Evolutionary conservation across 2,797 vertebrate species (phyloP).

Genomic region (Coregonus ussuriensis): DNA sequence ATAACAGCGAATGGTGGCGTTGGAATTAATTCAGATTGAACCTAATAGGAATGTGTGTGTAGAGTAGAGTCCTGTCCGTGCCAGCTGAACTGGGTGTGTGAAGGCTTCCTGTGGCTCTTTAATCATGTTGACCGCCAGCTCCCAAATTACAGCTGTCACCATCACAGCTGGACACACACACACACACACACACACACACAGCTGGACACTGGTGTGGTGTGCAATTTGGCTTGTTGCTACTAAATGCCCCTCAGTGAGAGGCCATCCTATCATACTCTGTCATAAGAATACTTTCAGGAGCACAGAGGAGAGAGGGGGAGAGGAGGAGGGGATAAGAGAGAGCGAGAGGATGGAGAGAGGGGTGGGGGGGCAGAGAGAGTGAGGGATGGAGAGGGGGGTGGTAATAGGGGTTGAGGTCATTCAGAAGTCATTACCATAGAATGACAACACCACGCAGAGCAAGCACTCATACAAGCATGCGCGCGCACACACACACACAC

Average conservation of each 20-base stretch:
- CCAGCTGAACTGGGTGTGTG: conserved; percentile 36
- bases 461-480: no score
- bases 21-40: conserved; percentile 48
- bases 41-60: conserved; percentile 30
- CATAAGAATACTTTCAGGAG: conserved; percentile 22
- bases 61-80: conserved; percentile 30
- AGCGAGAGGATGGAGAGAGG: no score
- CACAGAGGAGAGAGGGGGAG: neutral
- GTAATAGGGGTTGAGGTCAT: neutral
- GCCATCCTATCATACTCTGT: conserved; percentile 55
- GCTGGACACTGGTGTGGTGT: conserved; percentile 43
- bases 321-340: neutral
- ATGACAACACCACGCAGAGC: conserved; percentile 24
- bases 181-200: conserved; percentile 21
- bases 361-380: conserved; percentile 8
- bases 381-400: conserved; percentile 11
- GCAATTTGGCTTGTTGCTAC: conserved; percentile 55
- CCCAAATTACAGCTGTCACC: conserved; percentile 74
- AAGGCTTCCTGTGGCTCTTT: conserved; percentile 61
- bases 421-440: conserved; percentile 22
- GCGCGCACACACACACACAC: no score
- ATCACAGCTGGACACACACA: conserved; percentile 48
- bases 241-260: conserved; percentile 64
- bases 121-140: conserved; percentile 69
- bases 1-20: conserved; percentile 56